These are phyloP conservation scores for Eleginops maclovinus DNA, from an alignment of 2,113 vertebrate species.

Conservation along the genomic window DNA sequence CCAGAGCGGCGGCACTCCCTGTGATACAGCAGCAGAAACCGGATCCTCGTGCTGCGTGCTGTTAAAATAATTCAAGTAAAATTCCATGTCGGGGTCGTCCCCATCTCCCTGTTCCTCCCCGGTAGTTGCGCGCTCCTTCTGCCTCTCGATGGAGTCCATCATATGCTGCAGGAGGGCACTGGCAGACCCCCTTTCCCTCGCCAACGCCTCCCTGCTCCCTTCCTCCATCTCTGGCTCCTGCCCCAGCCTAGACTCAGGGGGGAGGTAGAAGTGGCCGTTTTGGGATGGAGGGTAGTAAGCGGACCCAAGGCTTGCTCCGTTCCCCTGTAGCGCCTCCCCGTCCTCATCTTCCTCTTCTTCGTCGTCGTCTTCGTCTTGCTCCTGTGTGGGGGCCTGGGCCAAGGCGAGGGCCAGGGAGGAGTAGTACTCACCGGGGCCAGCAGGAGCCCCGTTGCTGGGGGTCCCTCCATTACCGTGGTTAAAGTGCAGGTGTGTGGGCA, in stretches of 20 bases:
- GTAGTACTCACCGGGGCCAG: conserved; percentile 78
- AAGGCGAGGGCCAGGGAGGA: conserved; percentile 78
- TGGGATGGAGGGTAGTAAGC: conserved; percentile 87
- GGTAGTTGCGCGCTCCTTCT: conserved; percentile 77
- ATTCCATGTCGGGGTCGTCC: conserved; percentile 95
- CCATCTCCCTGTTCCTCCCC: conserved; percentile 88
- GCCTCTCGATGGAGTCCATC: conserved; percentile 92
- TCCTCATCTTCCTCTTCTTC: conserved; percentile 88
- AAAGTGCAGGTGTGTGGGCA: conserved; percentile 85
- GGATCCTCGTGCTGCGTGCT: conserved; percentile 86
- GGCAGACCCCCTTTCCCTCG: conserved; percentile 87
- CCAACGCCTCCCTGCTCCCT: conserved; percentile 71
- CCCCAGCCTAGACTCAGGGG: conserved; percentile 80
- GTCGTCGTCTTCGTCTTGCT: conserved; percentile 88
- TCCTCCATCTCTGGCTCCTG: conserved; percentile 82
- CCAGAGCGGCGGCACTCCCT: conserved; percentile 92
- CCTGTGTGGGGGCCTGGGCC: conserved; percentile 73
- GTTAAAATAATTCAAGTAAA: conserved; percentile 99
- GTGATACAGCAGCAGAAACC: conserved; percentile 78
- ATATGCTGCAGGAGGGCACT: conserved; percentile 95
- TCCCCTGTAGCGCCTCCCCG: conserved; percentile 69
- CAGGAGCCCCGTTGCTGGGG: conserved; percentile 80
- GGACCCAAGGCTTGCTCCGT: conserved; percentile 71
- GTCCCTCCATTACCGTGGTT: conserved; percentile 82
- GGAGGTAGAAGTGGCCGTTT: conserved; percentile 89